Conservation (phyloP, 2,888 invertebrate genomes). For the Galeruca laticollis region DNA sequence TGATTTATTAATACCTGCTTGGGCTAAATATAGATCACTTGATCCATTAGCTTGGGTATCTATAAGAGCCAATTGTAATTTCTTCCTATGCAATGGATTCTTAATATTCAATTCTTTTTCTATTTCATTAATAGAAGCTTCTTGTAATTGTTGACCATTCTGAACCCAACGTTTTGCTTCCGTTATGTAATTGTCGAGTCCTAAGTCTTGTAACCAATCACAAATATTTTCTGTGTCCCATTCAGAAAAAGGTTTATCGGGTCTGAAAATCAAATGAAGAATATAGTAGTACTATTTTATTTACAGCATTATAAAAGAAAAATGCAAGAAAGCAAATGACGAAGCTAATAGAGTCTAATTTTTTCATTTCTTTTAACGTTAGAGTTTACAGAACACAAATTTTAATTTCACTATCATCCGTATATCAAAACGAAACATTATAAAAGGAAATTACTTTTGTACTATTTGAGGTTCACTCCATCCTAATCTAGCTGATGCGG, state of each 20-base stretch:
- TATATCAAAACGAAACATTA: background rate
- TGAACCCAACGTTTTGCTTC: constrained; percentile 88
- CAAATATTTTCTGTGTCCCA: constrained; percentile 86
- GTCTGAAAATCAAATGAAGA: constrained; percentile 65
- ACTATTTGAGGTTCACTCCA: constrained; percentile 67
- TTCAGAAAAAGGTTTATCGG: constrained; percentile 80
- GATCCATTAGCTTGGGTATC: constrained; percentile 70
- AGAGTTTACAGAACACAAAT: background rate
- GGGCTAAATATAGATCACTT: constrained; percentile 60
- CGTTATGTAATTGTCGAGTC: constrained; percentile 81
- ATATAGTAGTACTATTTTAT: background rate
- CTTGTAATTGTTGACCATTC: constrained; percentile 82
- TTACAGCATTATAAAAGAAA: background rate
- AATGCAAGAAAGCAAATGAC: background rate
- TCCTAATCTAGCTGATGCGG: constrained; percentile 79
- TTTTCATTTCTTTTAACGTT: background rate
- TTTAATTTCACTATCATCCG: no score
- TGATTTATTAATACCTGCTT: constrained; percentile 56
- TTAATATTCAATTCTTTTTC: constrained; percentile 91
- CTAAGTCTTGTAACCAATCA: constrained; percentile 84
- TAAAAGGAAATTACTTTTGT: constrained; percentile 54
- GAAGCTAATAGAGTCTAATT: background rate
- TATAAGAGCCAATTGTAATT: constrained; percentile 82
- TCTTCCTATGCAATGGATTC: constrained; percentile 91
- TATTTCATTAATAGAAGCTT: constrained; percentile 82